Evolutionary conservation across 2,888 invertebrate genomes (phyloP).

Genomic region (Nomada fabriciana): DNA sequence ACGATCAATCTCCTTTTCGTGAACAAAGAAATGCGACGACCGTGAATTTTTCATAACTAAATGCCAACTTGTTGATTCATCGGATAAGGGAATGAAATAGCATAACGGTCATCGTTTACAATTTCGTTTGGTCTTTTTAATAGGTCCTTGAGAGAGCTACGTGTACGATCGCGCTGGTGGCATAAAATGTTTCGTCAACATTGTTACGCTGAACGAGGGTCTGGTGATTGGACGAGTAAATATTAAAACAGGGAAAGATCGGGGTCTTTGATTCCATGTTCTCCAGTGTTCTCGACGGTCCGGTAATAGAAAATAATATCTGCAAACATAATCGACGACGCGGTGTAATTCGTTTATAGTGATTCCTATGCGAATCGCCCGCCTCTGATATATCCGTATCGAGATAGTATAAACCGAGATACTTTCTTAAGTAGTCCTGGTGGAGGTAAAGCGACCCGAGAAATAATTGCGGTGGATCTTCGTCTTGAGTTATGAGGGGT

Average conservation of each 20-base stretch:
- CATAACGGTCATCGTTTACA: no score
- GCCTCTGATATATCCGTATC: constrained; percentile 14
- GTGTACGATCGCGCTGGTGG: no score
- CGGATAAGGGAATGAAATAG: no score
- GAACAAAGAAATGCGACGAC: no score
- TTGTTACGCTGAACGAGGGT: no score
- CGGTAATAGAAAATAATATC: constrained; percentile 48
- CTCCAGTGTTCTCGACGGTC: constrained; percentile 4
- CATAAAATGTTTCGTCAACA: no score
- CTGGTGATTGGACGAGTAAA: background rate
- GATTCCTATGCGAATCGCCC: constrained; percentile 26
- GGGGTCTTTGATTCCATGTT: background rate
- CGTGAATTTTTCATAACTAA: no score
- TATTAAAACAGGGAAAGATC: background rate
- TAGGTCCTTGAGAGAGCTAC: no score
- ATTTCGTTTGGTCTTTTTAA: no score
- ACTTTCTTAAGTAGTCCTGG: background rate
- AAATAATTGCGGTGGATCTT: background rate
- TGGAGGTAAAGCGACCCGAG: background rate
- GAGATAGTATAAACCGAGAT: constrained; percentile 1
- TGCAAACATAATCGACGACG: constrained; percentile 39
- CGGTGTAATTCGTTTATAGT: constrained; percentile 57
- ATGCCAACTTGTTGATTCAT: no score
- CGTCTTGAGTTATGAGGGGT: constrained; percentile 15
- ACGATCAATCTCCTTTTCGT: no score